phyloP scores from a whole-genome alignment of 1,140 invertebrate species.

The Bacillus rossius region DNA sequence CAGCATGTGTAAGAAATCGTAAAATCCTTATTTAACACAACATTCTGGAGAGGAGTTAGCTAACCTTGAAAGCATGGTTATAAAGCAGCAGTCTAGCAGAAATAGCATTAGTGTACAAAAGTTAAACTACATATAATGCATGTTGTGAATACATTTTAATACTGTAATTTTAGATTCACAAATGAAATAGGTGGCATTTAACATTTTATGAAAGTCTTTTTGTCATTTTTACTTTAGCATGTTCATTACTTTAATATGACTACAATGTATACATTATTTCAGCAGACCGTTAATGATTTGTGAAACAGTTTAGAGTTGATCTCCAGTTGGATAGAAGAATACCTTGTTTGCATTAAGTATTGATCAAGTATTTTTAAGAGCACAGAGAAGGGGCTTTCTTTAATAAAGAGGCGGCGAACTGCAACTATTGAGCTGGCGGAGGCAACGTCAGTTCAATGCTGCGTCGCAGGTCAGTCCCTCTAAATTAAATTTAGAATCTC shows the following conservation, averaged over 20 bases:
- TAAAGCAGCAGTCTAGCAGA: too few species aligned
- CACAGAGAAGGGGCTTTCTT: conserved; percentile 18
- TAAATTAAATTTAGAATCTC: background rate
- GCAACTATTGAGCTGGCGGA: conserved; percentile 1
- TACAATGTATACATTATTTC: conserved; percentile 20
- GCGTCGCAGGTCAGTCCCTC: background rate
- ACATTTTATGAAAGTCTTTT: too few species aligned
- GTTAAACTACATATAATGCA: conserved; percentile 1
- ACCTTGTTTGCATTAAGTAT: conserved; percentile 25
- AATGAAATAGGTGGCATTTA: too few species aligned
- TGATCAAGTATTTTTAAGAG: conserved; percentile 28
- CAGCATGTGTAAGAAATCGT: too few species aligned
- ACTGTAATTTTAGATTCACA: too few species aligned
- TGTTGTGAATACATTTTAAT: background rate
- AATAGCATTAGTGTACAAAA: too few species aligned
- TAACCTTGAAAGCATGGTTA: too few species aligned
- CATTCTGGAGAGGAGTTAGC: too few species aligned
- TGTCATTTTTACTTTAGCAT: background rate
- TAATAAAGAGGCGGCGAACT: conserved; percentile 9
- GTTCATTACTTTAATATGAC: conserved; percentile 19
- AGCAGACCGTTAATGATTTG: conserved; percentile 32
- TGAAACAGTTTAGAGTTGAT: conserved; percentile 30
- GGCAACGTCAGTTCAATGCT: background rate
- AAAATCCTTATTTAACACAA: too few species aligned
- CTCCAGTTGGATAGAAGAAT: conserved; percentile 28